A percentile compares a stretch with the other conserved stretches of the same genome.
phyloP scores from a whole-genome alignment of 2,113 vertebrate species.

The Megalops atlanticus region DNA sequence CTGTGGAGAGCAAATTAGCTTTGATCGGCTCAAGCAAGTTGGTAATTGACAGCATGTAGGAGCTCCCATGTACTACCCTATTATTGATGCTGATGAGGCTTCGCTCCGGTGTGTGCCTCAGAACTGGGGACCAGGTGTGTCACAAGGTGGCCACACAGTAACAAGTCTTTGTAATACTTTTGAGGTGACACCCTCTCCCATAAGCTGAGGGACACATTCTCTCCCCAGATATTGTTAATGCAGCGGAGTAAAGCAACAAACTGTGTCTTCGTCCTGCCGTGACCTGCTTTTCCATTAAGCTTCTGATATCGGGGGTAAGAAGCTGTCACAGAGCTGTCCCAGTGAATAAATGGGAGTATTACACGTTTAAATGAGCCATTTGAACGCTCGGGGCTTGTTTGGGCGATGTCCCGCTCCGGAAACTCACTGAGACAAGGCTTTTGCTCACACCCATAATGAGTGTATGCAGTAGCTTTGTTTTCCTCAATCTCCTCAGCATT shows the following conservation, averaged over 20 bases:
- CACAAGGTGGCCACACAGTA: no score
- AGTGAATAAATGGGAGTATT: background rate
- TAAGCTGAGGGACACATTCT: no score
- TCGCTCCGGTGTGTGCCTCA: no score
- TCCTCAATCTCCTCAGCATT: background rate
- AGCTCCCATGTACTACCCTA: no score
- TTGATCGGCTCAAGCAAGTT: no score
- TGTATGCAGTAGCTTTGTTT: background rate
- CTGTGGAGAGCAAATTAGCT: no score
- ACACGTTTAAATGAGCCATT: conserved; percentile 14
- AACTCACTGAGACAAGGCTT: background rate
- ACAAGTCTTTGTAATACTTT: no score
- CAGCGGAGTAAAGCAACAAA: background rate
- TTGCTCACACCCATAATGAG: background rate
- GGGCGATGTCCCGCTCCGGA: background rate
- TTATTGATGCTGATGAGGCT: no score
- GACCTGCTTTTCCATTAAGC: background rate
- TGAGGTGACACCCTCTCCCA: no score
- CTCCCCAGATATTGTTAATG: background rate
- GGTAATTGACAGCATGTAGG: no score
- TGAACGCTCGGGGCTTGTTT: background rate
- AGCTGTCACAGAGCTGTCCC: background rate
- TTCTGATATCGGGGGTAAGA: background rate
- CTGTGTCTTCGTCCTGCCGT: background rate
- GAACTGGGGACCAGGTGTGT: no score